Evolutionary conservation across 2,113 vertebrate species (phyloP).

Genomic region (Hypocryptadius cinnamomeus): DNA sequence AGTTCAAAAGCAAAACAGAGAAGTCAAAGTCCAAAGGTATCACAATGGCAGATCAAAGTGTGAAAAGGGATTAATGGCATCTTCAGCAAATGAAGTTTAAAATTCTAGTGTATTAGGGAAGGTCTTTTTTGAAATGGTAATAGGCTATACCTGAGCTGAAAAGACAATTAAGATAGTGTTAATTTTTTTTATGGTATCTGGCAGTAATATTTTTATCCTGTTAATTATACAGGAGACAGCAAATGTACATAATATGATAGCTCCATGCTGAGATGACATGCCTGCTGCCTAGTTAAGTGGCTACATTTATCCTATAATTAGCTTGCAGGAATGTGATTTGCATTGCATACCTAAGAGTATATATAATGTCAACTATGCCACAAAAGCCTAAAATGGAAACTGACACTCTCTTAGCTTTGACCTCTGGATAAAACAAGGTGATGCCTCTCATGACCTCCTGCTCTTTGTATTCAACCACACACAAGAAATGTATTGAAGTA

Average conservation of each 20-base stretch:
- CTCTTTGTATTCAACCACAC: constrained; percentile 34
- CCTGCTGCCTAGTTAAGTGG: constrained; percentile 72
- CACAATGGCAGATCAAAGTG: constrained; percentile 73
- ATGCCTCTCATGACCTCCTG: constrained; percentile 32
- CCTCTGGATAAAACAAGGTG: constrained; percentile 57
- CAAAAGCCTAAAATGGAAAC: constrained; percentile 62
- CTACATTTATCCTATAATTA: constrained; percentile 82
- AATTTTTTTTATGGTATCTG: constrained; percentile 76
- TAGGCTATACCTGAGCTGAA: constrained; percentile 75
- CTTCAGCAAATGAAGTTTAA: constrained; percentile 65
- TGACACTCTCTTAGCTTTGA: constrained; percentile 56
- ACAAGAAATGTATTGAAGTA: constrained; percentile 8
- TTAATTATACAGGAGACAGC: constrained; percentile 77
- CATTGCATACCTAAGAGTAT: constrained; percentile 66
- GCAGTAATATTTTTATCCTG: constrained; percentile 79
- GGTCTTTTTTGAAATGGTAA: constrained; percentile 77
- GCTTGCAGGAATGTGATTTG: constrained; percentile 74
- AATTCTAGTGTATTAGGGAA: constrained; percentile 68
- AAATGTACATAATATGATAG: constrained; percentile 73
- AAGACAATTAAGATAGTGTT: constrained; percentile 82
- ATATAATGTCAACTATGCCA: constrained; percentile 57
- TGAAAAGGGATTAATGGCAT: constrained; percentile 70
- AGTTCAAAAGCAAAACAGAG: constrained; percentile 69
- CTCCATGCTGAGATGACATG: constrained; percentile 66
- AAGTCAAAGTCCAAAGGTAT: constrained; percentile 63